Conservation (phyloP, 1,140 invertebrate species). For the Hylaeus anthracinus region DNA sequence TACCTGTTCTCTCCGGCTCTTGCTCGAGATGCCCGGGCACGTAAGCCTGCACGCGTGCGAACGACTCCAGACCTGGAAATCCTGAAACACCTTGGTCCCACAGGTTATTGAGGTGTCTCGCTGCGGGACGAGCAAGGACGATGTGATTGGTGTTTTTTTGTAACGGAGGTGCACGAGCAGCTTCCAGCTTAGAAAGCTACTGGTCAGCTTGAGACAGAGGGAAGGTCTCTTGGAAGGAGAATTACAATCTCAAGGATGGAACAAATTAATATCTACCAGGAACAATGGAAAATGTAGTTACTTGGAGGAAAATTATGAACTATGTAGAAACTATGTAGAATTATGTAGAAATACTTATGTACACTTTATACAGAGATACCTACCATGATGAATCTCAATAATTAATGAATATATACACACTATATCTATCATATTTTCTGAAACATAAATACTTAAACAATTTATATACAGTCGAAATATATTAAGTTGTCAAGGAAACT, state of each 20-base stretch:
- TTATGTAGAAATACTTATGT: background rate
- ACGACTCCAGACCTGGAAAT: background rate
- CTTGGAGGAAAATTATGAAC: no score
- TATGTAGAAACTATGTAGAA: no score
- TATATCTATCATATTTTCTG: background rate
- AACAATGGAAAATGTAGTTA: no score
- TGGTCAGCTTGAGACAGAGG: no score
- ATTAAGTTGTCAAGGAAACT: background rate
- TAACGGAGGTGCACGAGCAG: no score
- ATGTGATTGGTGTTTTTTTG: background rate
- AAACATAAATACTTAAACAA: background rate
- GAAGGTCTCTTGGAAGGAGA: no score
- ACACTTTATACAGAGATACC: background rate
- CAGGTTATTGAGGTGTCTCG: background rate
- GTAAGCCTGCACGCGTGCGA: constrained; percentile 1
- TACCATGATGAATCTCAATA: no score
- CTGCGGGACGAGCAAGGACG: background rate
- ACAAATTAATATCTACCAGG: no score
- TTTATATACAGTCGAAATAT: no score
- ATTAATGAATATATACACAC: background rate
- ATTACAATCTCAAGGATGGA: no score
- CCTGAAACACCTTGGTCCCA: constrained; percentile 15
- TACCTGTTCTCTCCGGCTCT: background rate
- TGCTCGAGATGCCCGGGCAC: constrained; percentile 20
- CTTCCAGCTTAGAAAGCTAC: no score